Evolutionary conservation across 2,888 invertebrate species (phyloP).

Genomic region (Oxycera nigricornis): DNA sequence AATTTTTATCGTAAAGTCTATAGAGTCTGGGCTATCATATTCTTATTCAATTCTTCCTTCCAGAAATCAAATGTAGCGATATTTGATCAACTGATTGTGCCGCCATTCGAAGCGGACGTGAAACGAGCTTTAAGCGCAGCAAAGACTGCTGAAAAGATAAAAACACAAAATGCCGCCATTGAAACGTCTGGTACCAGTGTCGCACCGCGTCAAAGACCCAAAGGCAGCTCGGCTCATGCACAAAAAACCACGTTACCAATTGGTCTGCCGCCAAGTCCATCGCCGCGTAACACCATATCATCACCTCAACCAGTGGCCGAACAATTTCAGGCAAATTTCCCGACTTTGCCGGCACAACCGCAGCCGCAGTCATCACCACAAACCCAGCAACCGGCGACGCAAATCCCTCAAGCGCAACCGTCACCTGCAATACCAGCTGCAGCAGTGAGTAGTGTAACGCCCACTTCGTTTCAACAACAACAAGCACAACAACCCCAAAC

Average conservation of each 20-base stretch:
- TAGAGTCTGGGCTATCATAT: too few relatives aligned
- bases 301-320: conserved; percentile 61
- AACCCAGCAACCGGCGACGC: conserved; percentile 46
- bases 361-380: conserved; percentile 49
- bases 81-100: conserved; percentile 70
- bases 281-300: conserved; percentile 60
- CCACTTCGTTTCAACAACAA: background rate
- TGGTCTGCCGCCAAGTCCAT: conserved; percentile 66
- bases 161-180: conserved; percentile 62
- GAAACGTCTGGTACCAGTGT: conserved; percentile 78
- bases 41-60: conserved; percentile 48
- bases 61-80: conserved; percentile 73
- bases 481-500: background rate
- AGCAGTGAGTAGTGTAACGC: background rate
- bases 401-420: conserved; percentile 44
- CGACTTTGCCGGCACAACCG: conserved; percentile 53
- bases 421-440: background rate
- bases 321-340: conserved; percentile 61
- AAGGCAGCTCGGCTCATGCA: conserved; percentile 65
- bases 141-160: conserved; percentile 56
- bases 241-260: conserved; percentile 63
- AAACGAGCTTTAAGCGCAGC: conserved; percentile 62
- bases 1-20: too few relatives aligned
- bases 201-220: conserved; percentile 82
- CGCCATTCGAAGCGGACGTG: conserved; percentile 75